A percentile compares a stretch with the other conserved stretches of the same genome.
Conservation (phyloP, 2,113 vertebrate genomes). For the Gallinago paraguaiae region DNA sequence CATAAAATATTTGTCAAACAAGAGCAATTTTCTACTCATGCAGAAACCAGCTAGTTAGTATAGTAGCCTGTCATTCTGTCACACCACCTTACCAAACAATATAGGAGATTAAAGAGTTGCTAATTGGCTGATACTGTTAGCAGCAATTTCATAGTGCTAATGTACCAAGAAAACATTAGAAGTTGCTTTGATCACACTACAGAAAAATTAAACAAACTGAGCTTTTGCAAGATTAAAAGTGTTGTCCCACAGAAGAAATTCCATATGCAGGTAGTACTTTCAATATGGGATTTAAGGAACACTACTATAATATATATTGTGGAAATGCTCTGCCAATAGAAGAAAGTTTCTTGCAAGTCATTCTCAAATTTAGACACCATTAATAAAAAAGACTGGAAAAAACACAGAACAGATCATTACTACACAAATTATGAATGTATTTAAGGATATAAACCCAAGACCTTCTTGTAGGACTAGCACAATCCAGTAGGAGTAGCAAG, state of each 20-base stretch:
- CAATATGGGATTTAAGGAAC: background rate
- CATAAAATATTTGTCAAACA: slow-evolving; percentile 52
- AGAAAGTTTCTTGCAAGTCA: background rate
- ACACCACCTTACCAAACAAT: slow-evolving; percentile 45
- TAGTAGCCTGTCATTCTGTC: slow-evolving; percentile 44
- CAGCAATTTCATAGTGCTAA: slow-evolving; percentile 50
- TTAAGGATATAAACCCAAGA: background rate
- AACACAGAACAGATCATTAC: background rate
- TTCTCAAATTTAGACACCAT: background rate
- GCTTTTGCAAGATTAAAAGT: background rate
- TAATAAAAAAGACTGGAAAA: background rate
- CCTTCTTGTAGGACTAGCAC: background rate
- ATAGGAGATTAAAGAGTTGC: slow-evolving; percentile 55
- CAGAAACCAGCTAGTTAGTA: slow-evolving; percentile 54
- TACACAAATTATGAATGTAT: background rate
- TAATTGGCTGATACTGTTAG: slow-evolving; percentile 60
- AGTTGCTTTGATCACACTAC: slow-evolving; percentile 24
- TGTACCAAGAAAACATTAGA: background rate
- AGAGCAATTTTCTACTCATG: slow-evolving; percentile 51
- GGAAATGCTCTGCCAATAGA: background rate
- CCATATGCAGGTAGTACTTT: background rate
- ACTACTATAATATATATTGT: background rate
- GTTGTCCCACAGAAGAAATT: background rate
- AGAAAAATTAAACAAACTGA: background rate
- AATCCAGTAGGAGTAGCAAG: background rate